Evolutionary conservation across 2,113 vertebrate genomes (phyloP), one percentile per base, ranked within the genome.

Genomic region (Gallinago media): DNA sequence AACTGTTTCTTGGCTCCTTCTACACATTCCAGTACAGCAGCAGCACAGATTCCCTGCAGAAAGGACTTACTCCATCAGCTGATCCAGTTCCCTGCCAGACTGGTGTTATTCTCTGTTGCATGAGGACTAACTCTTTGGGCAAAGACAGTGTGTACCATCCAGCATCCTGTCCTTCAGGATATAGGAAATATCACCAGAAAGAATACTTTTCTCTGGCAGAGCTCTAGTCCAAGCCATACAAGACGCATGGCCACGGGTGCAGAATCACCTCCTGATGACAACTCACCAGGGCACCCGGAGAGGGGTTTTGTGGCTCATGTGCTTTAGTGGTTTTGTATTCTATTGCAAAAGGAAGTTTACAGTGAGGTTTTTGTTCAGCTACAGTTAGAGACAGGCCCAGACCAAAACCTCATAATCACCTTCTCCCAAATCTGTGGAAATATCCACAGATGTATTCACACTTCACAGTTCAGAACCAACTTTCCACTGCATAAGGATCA

Each of bases 1-100:
- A 96, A 92, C 92, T 31, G 29, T 88, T 92, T 92, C 61, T 94
- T 96, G 95, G 92, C 92, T 96, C n/a, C 65, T 93, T 91, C 61
- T 44, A 61, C 62, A 68, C 94, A 91, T 92, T 95, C 95, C 91
- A 70, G 49, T 38, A 44, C 2, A 66, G 91, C 85, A 90, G 61
- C 71, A 87, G 74, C 96, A 94, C 42, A 74, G 68, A 81, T 32
- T 74, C 72, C 18, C 78, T 54, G 9, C 8, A 91, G 76, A 75
- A 81, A 84, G 65, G 79, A 58, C 40, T 83, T 19, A 25, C 42
- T 88, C 5, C 4, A 76, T 92, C 92, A 93, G 85, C 90, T 94
- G 88, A 81, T 78, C 18, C 20, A 54, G 44, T 20, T 94, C 46
- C 38, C 20, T 89, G 91, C 88, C 85, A 89, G 40, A 47, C 26